Conservation (phyloP, 2,113 vertebrate species). For the Triplophysa rosa region DNA sequence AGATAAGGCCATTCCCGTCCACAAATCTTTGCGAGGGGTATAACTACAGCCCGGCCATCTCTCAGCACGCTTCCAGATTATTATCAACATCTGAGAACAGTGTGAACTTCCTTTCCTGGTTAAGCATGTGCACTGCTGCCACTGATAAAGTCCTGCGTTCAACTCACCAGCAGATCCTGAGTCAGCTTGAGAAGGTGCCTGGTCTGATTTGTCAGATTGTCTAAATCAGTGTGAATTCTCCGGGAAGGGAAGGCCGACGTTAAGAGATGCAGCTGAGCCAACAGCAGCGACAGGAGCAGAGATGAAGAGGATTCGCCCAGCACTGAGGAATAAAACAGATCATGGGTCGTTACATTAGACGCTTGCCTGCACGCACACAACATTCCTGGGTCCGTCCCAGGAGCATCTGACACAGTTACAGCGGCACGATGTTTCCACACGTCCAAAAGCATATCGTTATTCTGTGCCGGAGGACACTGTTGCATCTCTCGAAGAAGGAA, state of each 20-base stretch:
- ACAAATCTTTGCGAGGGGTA: slow-evolving; percentile 26
- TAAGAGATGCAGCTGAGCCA: slow-evolving; percentile 76
- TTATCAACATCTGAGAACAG: slow-evolving; percentile 35
- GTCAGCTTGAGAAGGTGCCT: slow-evolving; percentile 76
- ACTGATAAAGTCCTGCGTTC: not conserved
- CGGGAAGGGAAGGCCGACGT: slow-evolving; percentile 68
- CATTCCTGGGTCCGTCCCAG: slow-evolving; percentile 34
- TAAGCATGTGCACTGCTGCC: not conserved
- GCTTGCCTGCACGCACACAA: slow-evolving; percentile 19
- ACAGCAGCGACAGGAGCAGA: slow-evolving; percentile 75
- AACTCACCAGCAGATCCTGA: slow-evolving; percentile 77
- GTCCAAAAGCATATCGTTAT: not conserved
- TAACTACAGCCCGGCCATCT: slow-evolving; percentile 36
- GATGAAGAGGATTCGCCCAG: slow-evolving; percentile 76
- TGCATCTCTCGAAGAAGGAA: slow-evolving; percentile 28
- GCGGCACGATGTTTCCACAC: slow-evolving; percentile 38
- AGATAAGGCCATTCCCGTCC: slow-evolving; percentile 38
- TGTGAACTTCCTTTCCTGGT: slow-evolving; percentile 27
- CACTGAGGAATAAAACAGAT: slow-evolving; percentile 73
- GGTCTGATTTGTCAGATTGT: slow-evolving; percentile 79
- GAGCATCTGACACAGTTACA: slow-evolving; percentile 26
- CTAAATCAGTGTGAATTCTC: slow-evolving; percentile 67
- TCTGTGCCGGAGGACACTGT: slow-evolving; percentile 7
- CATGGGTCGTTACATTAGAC: slow-evolving; percentile 56
- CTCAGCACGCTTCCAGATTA: slow-evolving; percentile 40